Percentiles rank a stretch among this genome's conserved stretches.
Evolutionary conservation across 1,140 invertebrate genomes (phyloP).

Genomic region (Brachionus sp.): DNA sequence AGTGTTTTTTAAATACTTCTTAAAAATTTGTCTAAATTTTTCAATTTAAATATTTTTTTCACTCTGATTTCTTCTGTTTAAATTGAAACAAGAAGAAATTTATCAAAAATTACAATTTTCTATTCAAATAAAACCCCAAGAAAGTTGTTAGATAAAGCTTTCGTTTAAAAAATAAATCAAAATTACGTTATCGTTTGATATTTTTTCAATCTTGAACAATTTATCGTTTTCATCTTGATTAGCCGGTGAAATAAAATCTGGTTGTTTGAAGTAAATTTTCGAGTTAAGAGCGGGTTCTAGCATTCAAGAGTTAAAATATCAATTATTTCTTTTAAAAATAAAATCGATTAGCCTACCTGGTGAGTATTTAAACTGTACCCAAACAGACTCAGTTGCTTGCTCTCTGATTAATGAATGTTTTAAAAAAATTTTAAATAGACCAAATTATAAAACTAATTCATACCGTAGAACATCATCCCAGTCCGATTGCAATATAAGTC

Average conservation of each 20-base stretch:
- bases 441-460: neutral
- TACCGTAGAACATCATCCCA: neutral
- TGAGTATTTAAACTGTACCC: constrained; percentile 24
- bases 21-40: too few species aligned
- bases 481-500: constrained; percentile 1
- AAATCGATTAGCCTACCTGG: neutral
- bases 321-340: neutral
- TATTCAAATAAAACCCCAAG: too few species aligned
- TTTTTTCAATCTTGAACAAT: constrained; percentile 1
- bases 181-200: constrained; percentile 26
- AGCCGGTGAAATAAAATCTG: neutral
- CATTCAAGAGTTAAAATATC: neutral
- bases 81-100: neutral
- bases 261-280: neutral
- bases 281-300: neutral
- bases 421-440: neutral
- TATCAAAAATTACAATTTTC: too few species aligned
- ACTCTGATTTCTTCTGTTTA: neutral
- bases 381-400: neutral
- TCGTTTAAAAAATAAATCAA: neutral
- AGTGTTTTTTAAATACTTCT: too few species aligned
- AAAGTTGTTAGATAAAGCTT: neutral
- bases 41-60: too few species aligned
- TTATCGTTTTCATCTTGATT: neutral
- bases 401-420: neutral